Evolutionary conservation across 2,888 invertebrate genomes (phyloP).

Genomic region (Anorthoa munda): DNA sequence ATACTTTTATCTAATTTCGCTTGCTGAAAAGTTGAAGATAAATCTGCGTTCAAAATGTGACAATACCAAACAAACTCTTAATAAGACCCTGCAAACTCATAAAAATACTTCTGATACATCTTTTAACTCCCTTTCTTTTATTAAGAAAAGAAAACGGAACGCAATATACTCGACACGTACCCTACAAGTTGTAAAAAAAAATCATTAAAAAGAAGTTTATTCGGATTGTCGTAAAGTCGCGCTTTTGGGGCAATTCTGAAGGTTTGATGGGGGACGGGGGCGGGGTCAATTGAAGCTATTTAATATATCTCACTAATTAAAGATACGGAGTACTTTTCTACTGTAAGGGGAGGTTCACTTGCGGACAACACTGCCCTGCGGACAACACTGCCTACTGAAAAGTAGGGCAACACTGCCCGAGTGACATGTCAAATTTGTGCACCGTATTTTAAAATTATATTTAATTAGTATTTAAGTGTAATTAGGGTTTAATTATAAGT

Average conservation of each 20-base stretch:
- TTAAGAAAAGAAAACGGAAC: conserved; percentile 34
- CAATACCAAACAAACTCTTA: conserved; percentile 8
- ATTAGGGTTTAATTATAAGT: too few species aligned
- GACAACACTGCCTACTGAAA: too few species aligned
- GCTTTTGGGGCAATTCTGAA: conserved; percentile 63
- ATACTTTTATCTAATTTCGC: too few species aligned
- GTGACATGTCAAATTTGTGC: too few species aligned
- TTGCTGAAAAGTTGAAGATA: too few species aligned
- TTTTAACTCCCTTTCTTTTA: conserved; percentile 27
- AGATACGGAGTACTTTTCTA: conserved; percentile 69
- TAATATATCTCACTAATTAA: conserved; percentile 86
- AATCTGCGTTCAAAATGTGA: neutral
- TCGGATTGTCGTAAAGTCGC: conserved; percentile 49
- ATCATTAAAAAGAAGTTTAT: conserved; percentile 59
- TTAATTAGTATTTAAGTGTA: too few species aligned
- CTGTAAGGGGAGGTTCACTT: conserved; percentile 21
- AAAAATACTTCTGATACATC: neutral
- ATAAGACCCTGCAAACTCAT: conserved; percentile 11
- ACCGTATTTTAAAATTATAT: too few species aligned
- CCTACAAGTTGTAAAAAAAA: conserved; percentile 55
- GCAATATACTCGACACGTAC: conserved; percentile 45
- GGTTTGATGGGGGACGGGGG: conserved; percentile 49
- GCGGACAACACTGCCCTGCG: too few species aligned
- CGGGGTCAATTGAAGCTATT: conserved; percentile 68
- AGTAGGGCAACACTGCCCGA: too few species aligned